Conservation (phyloP, 1,140 invertebrate species). For the Pseudobourletiella spinata region DNA sequence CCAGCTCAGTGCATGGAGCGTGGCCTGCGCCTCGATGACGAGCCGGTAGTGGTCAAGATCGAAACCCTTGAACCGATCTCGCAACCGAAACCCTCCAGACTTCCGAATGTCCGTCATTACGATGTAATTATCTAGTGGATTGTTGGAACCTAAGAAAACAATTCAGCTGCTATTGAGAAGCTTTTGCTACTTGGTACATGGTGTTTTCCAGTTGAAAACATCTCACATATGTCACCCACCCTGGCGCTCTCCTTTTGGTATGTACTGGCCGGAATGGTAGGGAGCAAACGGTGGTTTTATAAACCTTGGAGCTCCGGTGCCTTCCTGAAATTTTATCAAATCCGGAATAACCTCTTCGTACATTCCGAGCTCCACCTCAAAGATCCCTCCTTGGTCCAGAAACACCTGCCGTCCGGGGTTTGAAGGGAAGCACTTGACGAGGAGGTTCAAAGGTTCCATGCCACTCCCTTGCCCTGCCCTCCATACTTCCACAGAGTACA, state of each 20-base stretch:
- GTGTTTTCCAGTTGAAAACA: neutral
- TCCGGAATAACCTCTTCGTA: neutral
- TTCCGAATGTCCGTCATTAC: slow-evolving; percentile 18
- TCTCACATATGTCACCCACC: neutral
- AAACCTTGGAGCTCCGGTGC: neutral
- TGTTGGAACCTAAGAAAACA: neutral
- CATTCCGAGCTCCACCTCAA: neutral
- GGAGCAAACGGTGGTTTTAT: neutral
- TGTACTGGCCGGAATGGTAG: neutral
- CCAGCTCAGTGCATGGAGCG: neutral
- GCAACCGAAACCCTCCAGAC: neutral
- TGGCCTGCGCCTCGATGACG: neutral
- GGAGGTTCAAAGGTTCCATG: neutral
- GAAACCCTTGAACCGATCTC: neutral
- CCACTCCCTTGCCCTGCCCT: neutral
- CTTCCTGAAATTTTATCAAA: neutral
- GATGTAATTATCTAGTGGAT: slow-evolving; percentile 2
- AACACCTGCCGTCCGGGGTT: neutral
- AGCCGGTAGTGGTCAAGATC: neutral
- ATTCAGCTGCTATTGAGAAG: neutral
- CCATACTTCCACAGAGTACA: neutral
- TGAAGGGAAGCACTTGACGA: neutral
- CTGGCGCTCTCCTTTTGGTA: neutral
- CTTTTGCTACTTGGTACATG: neutral
- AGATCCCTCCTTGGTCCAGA: neutral